Base-by-base conservation (phyloP, 2,888 invertebrate genomes). In the Phaonia tiefii region DNA sequence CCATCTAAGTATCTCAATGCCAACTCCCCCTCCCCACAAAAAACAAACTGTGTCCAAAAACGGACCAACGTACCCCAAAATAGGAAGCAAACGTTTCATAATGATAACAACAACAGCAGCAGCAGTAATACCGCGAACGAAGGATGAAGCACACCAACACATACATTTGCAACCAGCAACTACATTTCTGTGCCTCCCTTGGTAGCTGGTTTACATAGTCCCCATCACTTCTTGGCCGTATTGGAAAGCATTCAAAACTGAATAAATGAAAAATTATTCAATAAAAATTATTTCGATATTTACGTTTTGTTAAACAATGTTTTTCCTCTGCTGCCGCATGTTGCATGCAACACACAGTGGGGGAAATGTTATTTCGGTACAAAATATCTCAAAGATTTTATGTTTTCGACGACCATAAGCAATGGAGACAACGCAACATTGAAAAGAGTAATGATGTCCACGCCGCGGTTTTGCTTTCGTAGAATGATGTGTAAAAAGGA, bases 181-280 rank as follows among this genome's bases (percentile, higher is more conserved):
- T 56, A 37, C 67, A 65, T 54, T n/a, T 17, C 7, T 51, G 8
- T 22, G 4, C 44, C 44, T 51, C n/a, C 22, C 1, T 44, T 65
- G 60, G 31, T 76, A 22, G 15, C 20, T 20, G 51, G 20, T n/a
- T n/a, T n/a, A n/a, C n/a, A n/a, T n/a, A 37, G 49, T 58, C 25
- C 26, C 58, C 70, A 67, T 87, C 85, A 87, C 85, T 88, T 88
- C 70, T 63, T 51, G 44, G 66, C 70, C 46, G 39, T 42, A 56
- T 49, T 10, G 56, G 66, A 60, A 72, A 20, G 22, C 58, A 54
- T n/a, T 63, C 60, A 75, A 79, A 76, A 79, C 31, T 65, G 80
- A 75, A 82, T 88, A 88, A 88, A 89, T 89, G 89, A 89, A 89
- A 89, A 89, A 89, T 89, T 89, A 89, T 89, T 89, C 89, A 89